Evolutionary conservation across 2,888 invertebrate species (phyloP), one percentile per base, ranked within the genome.

Genomic region (Limnephilus auricula): DNA sequence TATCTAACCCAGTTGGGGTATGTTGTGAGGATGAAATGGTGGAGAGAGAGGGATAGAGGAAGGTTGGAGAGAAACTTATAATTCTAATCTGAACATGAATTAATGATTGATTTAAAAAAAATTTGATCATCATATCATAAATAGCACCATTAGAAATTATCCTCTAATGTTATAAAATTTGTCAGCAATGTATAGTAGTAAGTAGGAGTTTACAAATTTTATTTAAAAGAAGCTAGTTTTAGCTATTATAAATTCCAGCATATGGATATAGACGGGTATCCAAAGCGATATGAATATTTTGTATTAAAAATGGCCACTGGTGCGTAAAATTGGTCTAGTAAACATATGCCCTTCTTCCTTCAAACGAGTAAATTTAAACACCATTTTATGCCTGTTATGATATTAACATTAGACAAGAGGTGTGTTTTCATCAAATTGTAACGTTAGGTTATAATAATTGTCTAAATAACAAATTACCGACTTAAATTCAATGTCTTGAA

Each of bases 321-420:
- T 65, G 79, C 90, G 88, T 90, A 50, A 90, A 90, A 90, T 90
- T 90, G 82, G 79, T 79, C 40, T 32, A 78, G 88, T 88, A 87
- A 89, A 89, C 89, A 89, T 12, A 37, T 40, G 45, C 30, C 18
- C 37, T 30, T 34, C 40, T 30, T 45, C 6, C 37, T 30, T 25
- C 40, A 12, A 85, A 40, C 13, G 9, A 13, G 15, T 18, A 10
- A 82, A 25, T 37, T 82, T 34, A 2, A 82, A 82, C 15, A 9
- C 25, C 65, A 18, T 50, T 50, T 50, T 50, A 50, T 2, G 15
- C 15, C 15, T 65, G 25, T 65, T 65, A 6, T 65, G 25, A 65
- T 25, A 65, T 9, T 65, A n/a, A 65, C 25, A 65, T 65, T n/a
- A n/a, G 18, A 50, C 18, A 6, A 50, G n/a, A 65, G 6, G 25